These are phyloP conservation scores for Koerneria pararmatus DNA, from an alignment of 2,888 invertebrate genomes.

Conservation along the genomic window DNA sequence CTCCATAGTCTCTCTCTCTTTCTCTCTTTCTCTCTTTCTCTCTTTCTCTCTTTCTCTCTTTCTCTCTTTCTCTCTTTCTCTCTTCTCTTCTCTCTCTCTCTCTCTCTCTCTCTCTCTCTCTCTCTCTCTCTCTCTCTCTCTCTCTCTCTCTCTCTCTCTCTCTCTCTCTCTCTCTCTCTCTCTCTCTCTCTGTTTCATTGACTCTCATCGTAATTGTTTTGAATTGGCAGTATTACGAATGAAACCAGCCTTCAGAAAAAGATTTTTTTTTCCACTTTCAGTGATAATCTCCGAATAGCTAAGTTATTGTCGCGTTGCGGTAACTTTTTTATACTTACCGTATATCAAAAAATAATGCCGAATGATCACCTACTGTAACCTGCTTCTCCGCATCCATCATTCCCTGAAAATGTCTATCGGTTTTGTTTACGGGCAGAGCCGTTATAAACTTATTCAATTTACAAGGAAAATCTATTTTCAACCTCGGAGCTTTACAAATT, in stretches of 20 bases:
- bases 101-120: background rate
- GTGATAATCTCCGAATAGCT: constrained; percentile 4
- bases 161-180: background rate
- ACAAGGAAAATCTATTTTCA: too few species aligned
- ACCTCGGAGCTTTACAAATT: too few species aligned
- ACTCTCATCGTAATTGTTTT: constrained; percentile 1
- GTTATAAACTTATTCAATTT: too few species aligned
- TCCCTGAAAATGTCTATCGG: too few species aligned
- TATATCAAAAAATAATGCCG: too few species aligned
- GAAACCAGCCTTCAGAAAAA: too few species aligned
- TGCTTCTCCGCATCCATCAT: too few species aligned
- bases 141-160: background rate
- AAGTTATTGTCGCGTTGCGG: too few species aligned
- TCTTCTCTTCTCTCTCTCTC: background rate
- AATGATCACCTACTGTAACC: too few species aligned
- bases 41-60: background rate
- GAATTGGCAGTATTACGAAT: too few species aligned
- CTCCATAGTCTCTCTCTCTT: background rate
- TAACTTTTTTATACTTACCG: too few species aligned
- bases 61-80: background rate
- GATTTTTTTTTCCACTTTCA: constrained; percentile 9
- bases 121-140: background rate
- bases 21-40: background rate
- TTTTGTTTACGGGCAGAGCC: too few species aligned
- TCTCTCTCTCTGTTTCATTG: background rate